phyloP scores from a whole-genome alignment of 2,888 invertebrate species.

The Orchestes rusci region DNA sequence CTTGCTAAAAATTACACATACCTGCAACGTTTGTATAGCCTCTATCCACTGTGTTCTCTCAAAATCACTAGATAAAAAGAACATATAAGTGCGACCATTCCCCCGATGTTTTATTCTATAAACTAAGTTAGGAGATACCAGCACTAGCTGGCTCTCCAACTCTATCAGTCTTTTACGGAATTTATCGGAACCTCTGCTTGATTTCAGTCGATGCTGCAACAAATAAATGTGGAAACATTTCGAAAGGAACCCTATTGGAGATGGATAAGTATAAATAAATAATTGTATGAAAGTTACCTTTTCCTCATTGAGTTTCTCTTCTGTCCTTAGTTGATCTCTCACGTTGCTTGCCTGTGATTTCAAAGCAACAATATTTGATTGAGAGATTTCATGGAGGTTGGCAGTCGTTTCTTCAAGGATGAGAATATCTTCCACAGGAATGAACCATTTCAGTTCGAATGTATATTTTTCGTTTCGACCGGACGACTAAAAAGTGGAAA shows the following conservation, averaged over 20 bases:
- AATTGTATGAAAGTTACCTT: constrained; percentile 44
- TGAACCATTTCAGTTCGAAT: constrained; percentile 91
- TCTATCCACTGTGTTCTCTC: constrained; percentile 93
- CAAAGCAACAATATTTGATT: constrained; percentile 75
- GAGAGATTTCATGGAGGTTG: constrained; percentile 67
- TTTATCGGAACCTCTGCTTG: constrained; percentile 63
- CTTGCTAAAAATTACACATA: no score
- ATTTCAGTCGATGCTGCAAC: constrained; percentile 30
- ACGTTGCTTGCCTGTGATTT: constrained; percentile 82
- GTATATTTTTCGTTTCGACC: constrained; percentile 78
- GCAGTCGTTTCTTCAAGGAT: constrained; percentile 62
- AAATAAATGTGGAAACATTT: constrained; percentile 2
- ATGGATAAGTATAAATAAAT: no score
- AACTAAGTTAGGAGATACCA: constrained; percentile 84
- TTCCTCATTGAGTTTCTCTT: constrained; percentile 62
- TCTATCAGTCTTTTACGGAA: constrained; percentile 85
- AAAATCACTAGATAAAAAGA: constrained; percentile 90
- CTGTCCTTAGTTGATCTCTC: constrained; percentile 74
- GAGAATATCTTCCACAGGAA: constrained; percentile 75
- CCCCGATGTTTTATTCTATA: constrained; percentile 65
- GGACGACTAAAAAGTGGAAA: constrained; percentile 53
- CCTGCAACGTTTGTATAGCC: constrained; percentile 75
- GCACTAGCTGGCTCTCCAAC: constrained; percentile 80
- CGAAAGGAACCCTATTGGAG: no score
- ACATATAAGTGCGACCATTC: constrained; percentile 65